Percentiles rank a stretch among this genome's conserved stretches.
These are phyloP conservation scores for Chascanopsetta lugubris DNA, from an alignment of 2,113 vertebrate species.

Conservation along the genomic window DNA sequence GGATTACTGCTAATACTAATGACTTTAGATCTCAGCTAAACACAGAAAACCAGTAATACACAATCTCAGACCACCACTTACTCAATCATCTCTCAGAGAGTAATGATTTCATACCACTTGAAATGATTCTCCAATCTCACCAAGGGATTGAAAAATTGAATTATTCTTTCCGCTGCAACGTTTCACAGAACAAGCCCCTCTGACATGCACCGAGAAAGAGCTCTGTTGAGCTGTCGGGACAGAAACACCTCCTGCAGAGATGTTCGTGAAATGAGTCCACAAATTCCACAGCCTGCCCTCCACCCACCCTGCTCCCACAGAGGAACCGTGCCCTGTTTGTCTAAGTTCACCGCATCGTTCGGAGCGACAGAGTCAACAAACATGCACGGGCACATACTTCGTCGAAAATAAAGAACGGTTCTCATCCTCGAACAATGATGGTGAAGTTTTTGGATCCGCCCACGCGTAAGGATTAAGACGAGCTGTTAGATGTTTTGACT, in stretches of 20 bases:
- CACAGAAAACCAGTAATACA: conserved; percentile 34
- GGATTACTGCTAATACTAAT: conserved; percentile 18
- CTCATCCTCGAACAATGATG: conserved; percentile 59
- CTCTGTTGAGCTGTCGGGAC: conserved; percentile 28
- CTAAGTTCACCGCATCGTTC: conserved; percentile 69
- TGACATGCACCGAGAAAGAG: conserved; percentile 50
- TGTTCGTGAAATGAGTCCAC: conserved; percentile 54
- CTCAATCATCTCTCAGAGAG: conserved; percentile 31
- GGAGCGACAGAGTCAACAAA: conserved; percentile 72
- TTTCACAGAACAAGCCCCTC: conserved; percentile 48
- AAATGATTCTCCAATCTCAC: conserved; percentile 31
- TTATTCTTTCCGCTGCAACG: conserved; percentile 31
- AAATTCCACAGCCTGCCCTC: conserved; percentile 31
- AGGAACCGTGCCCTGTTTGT: conserved; percentile 71
- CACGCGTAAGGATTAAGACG: conserved; percentile 51
- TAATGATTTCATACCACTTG: conserved; percentile 30
- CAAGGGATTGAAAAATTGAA: conserved; percentile 24
- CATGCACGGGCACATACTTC: conserved; percentile 70
- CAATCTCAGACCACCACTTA: conserved; percentile 17
- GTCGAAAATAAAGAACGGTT: conserved; percentile 55
- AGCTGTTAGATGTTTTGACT: conserved; percentile 40
- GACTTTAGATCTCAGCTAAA: conserved; percentile 31
- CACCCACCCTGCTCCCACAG: conserved; percentile 55
- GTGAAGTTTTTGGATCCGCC: conserved; percentile 57
- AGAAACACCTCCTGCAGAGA: conserved; percentile 59